Evolutionary conservation across 2,113 vertebrate species (phyloP).

Genomic region (Scolopax mira): DNA sequence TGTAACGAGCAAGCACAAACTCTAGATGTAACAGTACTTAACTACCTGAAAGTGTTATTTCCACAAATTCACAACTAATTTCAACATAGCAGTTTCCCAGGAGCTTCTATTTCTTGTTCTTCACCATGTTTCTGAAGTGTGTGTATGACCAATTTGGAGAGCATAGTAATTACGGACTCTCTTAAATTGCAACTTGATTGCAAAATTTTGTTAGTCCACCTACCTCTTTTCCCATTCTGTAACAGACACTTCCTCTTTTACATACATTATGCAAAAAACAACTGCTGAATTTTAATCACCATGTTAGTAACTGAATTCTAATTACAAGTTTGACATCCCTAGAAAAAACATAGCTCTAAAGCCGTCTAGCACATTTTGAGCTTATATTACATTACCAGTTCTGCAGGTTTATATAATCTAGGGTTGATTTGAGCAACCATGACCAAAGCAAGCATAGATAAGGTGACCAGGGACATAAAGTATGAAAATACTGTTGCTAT

Average conservation of each 20-base stretch:
- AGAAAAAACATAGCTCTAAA: not conserved
- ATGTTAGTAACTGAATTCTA: not conserved
- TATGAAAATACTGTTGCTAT: not conserved
- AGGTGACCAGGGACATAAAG: not conserved
- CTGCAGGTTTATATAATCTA: not conserved
- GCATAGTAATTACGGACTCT: not conserved
- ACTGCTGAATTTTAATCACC: constrained; percentile 26
- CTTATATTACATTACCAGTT: not conserved
- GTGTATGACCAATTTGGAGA: not conserved
- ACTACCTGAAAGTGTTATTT: not conserved
- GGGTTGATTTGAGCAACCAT: not conserved
- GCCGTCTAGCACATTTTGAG: not conserved
- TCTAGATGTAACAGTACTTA: not conserved
- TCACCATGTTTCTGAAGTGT: not conserved
- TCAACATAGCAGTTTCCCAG: not conserved
- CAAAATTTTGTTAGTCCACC: not conserved
- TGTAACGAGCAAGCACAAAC: not conserved
- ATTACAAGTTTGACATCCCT: not conserved
- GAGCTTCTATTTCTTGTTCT: not conserved
- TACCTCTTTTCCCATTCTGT: not conserved
- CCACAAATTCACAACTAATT: not conserved
- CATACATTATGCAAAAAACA: not conserved
- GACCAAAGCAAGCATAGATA: not conserved
- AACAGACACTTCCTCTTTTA: not conserved
- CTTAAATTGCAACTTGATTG: not conserved